Base-by-base conservation (phyloP, 2,797 vertebrate genomes). In the Bovichtus variegatus region DNA sequence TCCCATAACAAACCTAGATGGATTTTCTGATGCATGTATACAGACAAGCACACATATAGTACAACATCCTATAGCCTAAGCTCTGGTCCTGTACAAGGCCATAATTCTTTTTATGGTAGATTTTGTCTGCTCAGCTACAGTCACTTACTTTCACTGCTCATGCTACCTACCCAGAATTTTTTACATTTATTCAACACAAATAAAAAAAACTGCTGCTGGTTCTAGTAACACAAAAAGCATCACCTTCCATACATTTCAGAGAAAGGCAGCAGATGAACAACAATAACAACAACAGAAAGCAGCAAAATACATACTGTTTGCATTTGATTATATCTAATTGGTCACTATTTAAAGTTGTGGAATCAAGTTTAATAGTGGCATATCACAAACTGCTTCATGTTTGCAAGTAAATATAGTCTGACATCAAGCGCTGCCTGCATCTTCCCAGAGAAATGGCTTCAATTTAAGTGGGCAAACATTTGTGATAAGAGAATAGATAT, bases 1-100 rank as follows among this genome's bases (percentile, higher is more conserved):
- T 25, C 27, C 44, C 11, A 59, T 9, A 76, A 80, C 58, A 72
- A 34, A 46, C 76, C 65, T 34, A 36, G 34, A 70, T 41, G 29
- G 41, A 16, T 5, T 44, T 21, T 73, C 31, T 53, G 54, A 66
- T 58, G 36, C 2, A 54, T 7, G 31, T 21, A 16, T n/a, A 46
- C 47, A 68, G 10, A 57, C 16, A 15, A 9, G 15, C 41, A 47
- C 43, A 47, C 34, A 36, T 18, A n/a, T n/a, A n/a, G n/a, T n/a
- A n/a, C n/a, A n/a, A n/a, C n/a, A n/a, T n/a, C n/a, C n/a, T n/a
- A n/a, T n/a, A n/a, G n/a, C n/a, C n/a, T n/a, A n/a, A n/a, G n/a
- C n/a, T n/a, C n/a, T n/a, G n/a, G n/a, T n/a, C n/a, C n/a, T n/a
- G n/a, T n/a, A n/a, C n/a, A n/a, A n/a, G n/a, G n/a, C n/a, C n/a